These are phyloP conservation scores for Mustela lutreola DNA, from an alignment of 2,113 vertebrate species.

Conservation along the genomic window DNA sequence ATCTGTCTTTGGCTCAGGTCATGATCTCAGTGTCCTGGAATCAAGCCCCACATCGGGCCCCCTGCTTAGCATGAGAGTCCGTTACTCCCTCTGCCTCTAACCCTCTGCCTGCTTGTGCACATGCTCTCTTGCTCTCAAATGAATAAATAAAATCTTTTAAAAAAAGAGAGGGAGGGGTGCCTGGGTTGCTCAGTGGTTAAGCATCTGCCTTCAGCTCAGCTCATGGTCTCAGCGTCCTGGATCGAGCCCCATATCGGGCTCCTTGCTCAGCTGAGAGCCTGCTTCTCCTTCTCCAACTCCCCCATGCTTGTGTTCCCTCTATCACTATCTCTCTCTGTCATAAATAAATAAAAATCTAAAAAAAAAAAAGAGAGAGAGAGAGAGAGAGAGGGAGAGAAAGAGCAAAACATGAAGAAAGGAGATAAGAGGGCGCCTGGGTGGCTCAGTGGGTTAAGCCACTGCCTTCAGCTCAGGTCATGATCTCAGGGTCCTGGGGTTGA, in stretches of 20 bases:
- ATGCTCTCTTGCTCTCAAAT: neutral
- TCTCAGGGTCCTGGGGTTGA: too few relatives aligned
- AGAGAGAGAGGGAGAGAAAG: too few relatives aligned
- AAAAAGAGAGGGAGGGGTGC: neutral
- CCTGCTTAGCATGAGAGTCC: neutral
- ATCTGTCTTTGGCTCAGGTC: neutral
- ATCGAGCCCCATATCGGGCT: too few relatives aligned
- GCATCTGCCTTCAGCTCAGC: too few relatives aligned
- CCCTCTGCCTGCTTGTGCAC: neutral
- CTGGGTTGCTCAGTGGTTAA: too few relatives aligned
- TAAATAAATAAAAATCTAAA: neutral
- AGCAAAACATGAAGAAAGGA: neutral
- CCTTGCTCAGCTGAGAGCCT: too few relatives aligned
- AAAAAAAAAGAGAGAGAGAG: accelerated
- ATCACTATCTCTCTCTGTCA: neutral
- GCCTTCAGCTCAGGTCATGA: too few relatives aligned
- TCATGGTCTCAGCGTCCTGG: too few relatives aligned
- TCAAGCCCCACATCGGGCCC: neutral
- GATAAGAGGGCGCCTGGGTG: neutral
- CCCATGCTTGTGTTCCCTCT: too few relatives aligned
- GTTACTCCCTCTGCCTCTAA: neutral
- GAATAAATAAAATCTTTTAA: neutral
- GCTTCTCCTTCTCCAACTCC: too few relatives aligned
- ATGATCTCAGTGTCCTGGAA: neutral
- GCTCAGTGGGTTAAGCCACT: too few relatives aligned